These are phyloP conservation scores for Sylvilagus floridanus DNA, from an alignment of 2,797 vertebrate species.

Conservation along the genomic window DNA sequence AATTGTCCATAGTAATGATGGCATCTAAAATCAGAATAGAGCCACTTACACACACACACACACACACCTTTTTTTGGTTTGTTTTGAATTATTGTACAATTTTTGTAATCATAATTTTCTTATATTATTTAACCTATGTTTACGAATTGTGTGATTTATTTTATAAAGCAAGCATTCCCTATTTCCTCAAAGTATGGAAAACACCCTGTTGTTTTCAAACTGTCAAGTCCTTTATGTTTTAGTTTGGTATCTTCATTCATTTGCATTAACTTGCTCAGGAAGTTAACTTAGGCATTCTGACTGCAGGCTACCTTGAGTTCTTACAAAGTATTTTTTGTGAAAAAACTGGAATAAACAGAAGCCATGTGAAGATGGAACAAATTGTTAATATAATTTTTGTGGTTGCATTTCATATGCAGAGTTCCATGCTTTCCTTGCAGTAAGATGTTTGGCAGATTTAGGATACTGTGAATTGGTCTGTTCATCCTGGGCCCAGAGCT, in stretches of 20 bases:
- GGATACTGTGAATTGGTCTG: background rate
- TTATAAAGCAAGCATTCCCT: background rate
- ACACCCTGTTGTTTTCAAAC: background rate
- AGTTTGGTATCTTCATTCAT: background rate
- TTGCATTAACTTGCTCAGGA: background rate
- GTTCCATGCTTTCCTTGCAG: background rate
- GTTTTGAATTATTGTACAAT: background rate
- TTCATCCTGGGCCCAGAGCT: background rate
- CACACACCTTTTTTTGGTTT: slow-evolving; percentile 18
- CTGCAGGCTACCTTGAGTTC: background rate
- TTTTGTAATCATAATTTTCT: background rate
- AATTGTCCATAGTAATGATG: background rate
- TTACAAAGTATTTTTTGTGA: background rate
- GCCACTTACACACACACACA: background rate
- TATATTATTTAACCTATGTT: background rate
- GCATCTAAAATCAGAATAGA: background rate
- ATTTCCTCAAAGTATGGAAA: background rate
- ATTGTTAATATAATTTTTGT: background rate
- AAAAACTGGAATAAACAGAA: background rate
- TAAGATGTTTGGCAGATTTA: background rate
- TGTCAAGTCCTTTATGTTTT: background rate
- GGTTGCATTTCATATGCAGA: background rate
- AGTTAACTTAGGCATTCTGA: background rate
- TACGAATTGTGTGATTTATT: background rate
- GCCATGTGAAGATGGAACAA: background rate